phyloP scores from a whole-genome alignment of 2,888 invertebrate species.

The Flexamia atlantica region DNA sequence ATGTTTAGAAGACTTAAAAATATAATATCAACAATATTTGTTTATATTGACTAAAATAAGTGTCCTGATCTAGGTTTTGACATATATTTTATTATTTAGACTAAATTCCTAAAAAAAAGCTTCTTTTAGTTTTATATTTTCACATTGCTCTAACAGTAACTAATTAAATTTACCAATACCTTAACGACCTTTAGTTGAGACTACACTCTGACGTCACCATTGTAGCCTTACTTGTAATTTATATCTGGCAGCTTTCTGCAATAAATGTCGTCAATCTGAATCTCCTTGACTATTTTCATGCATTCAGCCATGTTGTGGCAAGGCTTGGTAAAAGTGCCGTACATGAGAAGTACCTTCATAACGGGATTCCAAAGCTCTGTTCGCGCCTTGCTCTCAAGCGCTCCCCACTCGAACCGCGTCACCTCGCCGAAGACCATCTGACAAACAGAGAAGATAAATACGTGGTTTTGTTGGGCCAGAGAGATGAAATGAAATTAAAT shows the following conservation, averaged over 20 bases:
- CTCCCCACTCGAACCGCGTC: constrained; percentile 29
- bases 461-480: too few species aligned
- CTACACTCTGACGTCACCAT: background rate
- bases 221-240: constrained; percentile 41
- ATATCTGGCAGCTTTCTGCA: background rate
- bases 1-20: too few species aligned
- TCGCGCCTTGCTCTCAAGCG: background rate
- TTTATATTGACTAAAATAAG: too few species aligned
- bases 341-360: background rate
- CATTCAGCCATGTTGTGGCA: background rate
- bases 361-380: constrained; percentile 20
- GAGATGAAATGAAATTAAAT: too few species aligned
- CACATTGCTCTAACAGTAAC: too few species aligned
- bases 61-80: too few species aligned
- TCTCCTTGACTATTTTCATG: background rate
- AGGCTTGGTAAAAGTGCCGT: background rate
- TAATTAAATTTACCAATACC: too few species aligned
- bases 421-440: constrained; percentile 24
- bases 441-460: too few species aligned
- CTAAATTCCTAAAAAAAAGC: too few species aligned
- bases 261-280: constrained; percentile 10
- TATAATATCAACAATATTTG: too few species aligned
- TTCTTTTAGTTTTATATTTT: too few species aligned
- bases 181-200: background rate
- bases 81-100: too few species aligned